Base-by-base conservation (phyloP, 2,888 invertebrate genomes). In the Tipula unca region DNA sequence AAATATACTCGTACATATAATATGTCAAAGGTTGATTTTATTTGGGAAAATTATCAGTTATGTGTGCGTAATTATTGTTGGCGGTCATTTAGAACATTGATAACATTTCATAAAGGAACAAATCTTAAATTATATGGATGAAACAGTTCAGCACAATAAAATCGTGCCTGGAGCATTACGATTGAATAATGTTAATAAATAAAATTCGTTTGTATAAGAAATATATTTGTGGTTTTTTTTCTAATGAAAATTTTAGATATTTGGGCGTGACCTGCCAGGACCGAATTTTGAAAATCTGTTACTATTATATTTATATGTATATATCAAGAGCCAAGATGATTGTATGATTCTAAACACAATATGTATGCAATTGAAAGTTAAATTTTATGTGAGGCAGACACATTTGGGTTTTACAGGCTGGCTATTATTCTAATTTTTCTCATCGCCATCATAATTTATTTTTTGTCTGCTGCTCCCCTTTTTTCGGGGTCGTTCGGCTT, bases 191-290 rank as follows among this genome's bases (percentile, higher is more conserved):
- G 20, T 32, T 32, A 32, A 32, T 32, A 32, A 32, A 32, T 6
- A 32, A 4, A 10, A 25, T 69, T 13, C 25, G 48, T 17, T 48
- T 17, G 8, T 69, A n/a, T n/a, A 69, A 20, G 25, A 10, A 69
- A 69, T n/a, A n/a, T n/a, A n/a, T 10, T 69, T 69, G 25, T 69
- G 17, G n/a, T 42, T 42, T 69, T 69, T 69, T 69, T 25, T 69
- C 69, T 69, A 25, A 69, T 4, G 13, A 69, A 69, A 69, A 10
- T 25, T 69, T 69, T 25, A 25, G 25, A 69, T 69, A 69, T 69
- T 69, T 69, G 69, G 69, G 69, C 69, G 69, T 69, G 69, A 69
- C 69, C 69, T 69, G 69, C 25, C 69, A 69, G 69, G 69, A 69
- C 25, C 69, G 69, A 69, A 25, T 25, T 25, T 25, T 10, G n/a